These are phyloP conservation scores for Trematomus loennbergii DNA, from an alignment of 2,113 vertebrate species.

Conservation along the genomic window DNA sequence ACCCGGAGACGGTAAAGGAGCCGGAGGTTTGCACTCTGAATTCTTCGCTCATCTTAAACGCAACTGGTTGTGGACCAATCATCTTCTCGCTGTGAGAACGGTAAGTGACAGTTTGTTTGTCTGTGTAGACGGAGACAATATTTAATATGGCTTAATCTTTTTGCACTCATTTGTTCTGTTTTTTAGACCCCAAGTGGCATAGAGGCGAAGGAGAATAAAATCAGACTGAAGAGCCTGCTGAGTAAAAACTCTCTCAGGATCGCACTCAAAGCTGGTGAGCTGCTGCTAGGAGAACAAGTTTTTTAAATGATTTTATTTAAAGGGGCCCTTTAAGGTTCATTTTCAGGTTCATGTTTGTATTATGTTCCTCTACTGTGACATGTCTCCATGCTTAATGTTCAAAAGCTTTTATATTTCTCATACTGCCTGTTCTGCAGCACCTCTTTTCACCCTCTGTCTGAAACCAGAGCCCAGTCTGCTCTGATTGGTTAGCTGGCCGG, in stretches of 20 bases:
- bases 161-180: background rate
- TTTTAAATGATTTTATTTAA: too few species aligned
- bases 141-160: background rate
- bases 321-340: too few species aligned
- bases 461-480: too few species aligned
- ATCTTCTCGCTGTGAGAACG: slow-evolving; percentile 86
- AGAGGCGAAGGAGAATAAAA: slow-evolving; percentile 69
- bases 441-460: too few species aligned
- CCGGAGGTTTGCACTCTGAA: slow-evolving; percentile 92
- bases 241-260: slow-evolving; percentile 86
- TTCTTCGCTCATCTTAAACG: slow-evolving; percentile 95
- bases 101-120: slow-evolving; percentile 64
- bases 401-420: too few species aligned
- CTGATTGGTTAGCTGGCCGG: too few species aligned
- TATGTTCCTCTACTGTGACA: too few species aligned
- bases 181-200: slow-evolving; percentile 59
- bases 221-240: slow-evolving; percentile 91
- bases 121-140: background rate
- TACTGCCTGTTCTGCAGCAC: background rate
- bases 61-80: slow-evolving; percentile 98
- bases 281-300: slow-evolving; percentile 10
- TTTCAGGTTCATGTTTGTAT: too few species aligned
- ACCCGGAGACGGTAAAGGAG: slow-evolving; percentile 93
- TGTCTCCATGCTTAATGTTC: too few species aligned
- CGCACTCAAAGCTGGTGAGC: slow-evolving; percentile 83